Conservation (phyloP, 1,140 invertebrate genomes). For the Rhagoletis pomonella region DNA sequence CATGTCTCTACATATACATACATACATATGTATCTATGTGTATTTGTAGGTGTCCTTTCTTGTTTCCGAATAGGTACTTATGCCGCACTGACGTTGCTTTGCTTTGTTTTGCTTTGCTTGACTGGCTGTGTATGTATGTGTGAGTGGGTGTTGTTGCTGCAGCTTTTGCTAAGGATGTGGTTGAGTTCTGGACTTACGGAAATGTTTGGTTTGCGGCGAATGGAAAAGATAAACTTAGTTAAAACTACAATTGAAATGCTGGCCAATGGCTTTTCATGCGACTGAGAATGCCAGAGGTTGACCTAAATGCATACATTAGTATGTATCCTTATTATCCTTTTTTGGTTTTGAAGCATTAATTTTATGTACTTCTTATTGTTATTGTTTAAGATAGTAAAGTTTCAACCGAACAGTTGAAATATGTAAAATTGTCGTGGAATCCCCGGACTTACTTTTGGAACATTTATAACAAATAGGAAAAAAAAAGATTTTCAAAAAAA, state of each 20-base stretch:
- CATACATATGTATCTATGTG: neutral
- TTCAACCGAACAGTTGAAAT: too few relatives aligned
- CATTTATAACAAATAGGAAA: too few relatives aligned
- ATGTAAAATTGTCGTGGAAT: too few relatives aligned
- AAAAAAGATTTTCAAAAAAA: too few relatives aligned
- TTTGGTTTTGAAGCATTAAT: too few relatives aligned
- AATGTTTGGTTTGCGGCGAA: constrained; percentile 34
- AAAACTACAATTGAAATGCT: constrained; percentile 13
- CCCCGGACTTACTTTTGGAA: too few relatives aligned
- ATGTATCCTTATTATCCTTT: too few relatives aligned
- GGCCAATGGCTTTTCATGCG: neutral
- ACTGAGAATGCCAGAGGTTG: neutral
- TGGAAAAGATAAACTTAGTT: neutral
- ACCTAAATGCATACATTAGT: too few relatives aligned
- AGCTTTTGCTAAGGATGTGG: neutral
- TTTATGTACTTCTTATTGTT: too few relatives aligned
- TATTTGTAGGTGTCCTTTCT: neutral
- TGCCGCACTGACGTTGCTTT: neutral
- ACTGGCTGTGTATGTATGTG: neutral
- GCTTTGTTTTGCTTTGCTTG: neutral
- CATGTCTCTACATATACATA: neutral
- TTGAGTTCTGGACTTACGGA: constrained; percentile 15
- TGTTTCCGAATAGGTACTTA: neutral
- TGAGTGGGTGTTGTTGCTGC: neutral
- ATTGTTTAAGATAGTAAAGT: too few relatives aligned